phyloP scores from a whole-genome alignment of 2,113 vertebrate species.

The Cyanoderma ruficeps region DNA sequence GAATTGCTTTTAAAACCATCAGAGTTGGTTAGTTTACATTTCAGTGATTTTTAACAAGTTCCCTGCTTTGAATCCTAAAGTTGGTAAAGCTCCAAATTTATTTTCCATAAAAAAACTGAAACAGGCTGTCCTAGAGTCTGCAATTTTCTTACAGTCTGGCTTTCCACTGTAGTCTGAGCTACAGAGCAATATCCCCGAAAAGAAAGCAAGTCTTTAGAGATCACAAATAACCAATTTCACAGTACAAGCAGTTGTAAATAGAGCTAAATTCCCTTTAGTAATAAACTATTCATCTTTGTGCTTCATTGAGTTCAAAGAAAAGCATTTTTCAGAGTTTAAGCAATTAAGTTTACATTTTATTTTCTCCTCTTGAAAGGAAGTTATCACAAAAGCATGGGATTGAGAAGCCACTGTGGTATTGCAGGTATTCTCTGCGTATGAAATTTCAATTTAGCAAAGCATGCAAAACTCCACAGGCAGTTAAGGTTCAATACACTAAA shows the following conservation, averaged over 20 bases:
- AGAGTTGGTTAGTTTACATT: background rate
- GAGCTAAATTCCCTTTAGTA: slow-evolving; percentile 78
- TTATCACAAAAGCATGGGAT: slow-evolving; percentile 70
- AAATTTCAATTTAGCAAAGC: slow-evolving; percentile 78
- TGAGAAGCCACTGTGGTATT: slow-evolving; percentile 62
- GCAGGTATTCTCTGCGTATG: slow-evolving; percentile 57
- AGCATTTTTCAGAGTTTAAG: slow-evolving; percentile 75
- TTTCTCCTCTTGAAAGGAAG: slow-evolving; percentile 61
- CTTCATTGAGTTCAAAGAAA: slow-evolving; percentile 77
- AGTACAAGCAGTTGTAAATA: slow-evolving; percentile 76
- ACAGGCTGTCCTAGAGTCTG: background rate
- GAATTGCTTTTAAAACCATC: background rate
- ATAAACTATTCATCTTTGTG: slow-evolving; percentile 78
- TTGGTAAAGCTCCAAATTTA: background rate
- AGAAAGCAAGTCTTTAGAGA: slow-evolving; percentile 66
- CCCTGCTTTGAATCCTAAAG: background rate
- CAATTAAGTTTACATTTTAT: slow-evolving; percentile 75
- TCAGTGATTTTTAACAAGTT: background rate
- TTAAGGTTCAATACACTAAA: slow-evolving; percentile 45
- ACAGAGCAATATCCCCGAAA: slow-evolving; percentile 34
- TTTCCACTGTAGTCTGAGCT: slow-evolving; percentile 41
- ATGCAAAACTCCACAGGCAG: slow-evolving; percentile 63
- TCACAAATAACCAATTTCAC: slow-evolving; percentile 79
- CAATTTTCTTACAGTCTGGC: background rate
- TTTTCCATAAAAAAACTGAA: background rate